Percentiles rank a stretch among this genome's conserved stretches.
phyloP scores from a whole-genome alignment of 2,113 vertebrate genomes.

The Sebastes fasciatus region DNA sequence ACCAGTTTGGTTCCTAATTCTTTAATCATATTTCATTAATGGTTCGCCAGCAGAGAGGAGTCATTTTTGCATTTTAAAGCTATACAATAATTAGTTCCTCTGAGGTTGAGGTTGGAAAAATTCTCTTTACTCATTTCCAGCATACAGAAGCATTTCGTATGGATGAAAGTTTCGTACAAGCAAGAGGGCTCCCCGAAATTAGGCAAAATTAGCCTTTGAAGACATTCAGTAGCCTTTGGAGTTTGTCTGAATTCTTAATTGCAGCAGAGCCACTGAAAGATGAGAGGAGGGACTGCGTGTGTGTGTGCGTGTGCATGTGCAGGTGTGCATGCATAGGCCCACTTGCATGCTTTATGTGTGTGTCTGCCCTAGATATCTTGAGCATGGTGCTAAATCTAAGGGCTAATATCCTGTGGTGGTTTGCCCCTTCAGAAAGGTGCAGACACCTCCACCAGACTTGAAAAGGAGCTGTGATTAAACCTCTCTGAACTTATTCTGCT shows the following conservation, averaged over 20 bases:
- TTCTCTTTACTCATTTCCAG: conserved; percentile 72
- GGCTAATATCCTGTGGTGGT: conserved; percentile 67
- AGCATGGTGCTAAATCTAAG: conserved; percentile 70
- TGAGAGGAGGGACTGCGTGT: conserved; percentile 49
- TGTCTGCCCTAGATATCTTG: conserved; percentile 71
- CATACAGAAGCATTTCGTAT: conserved; percentile 57
- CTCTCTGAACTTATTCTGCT: conserved; percentile 65
- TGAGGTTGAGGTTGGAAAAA: conserved; percentile 79
- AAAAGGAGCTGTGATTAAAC: conserved; percentile 75
- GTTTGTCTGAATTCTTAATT: conserved; percentile 70
- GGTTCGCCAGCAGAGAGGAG: conserved; percentile 62
- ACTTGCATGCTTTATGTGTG: conserved; percentile 67
- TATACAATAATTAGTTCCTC: conserved; percentile 84
- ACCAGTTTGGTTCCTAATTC: conserved; percentile 71
- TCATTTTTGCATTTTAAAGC: conserved; percentile 79
- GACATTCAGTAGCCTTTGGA: conserved; percentile 72
- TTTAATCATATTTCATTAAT: conserved; percentile 83
- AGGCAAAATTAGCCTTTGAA: conserved; percentile 84
- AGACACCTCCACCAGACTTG: conserved; percentile 55
- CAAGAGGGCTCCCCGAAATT: conserved; percentile 76
- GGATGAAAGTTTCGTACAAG: conserved; percentile 72
- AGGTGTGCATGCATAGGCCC: conserved; percentile 68
- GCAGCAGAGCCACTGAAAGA: conserved; percentile 54
- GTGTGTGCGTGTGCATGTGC: conserved; percentile 44
- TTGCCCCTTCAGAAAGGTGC: conserved; percentile 59